Base-by-base conservation (phyloP, 2,113 vertebrate genomes). In the Cochlearius cochlearius region DNA sequence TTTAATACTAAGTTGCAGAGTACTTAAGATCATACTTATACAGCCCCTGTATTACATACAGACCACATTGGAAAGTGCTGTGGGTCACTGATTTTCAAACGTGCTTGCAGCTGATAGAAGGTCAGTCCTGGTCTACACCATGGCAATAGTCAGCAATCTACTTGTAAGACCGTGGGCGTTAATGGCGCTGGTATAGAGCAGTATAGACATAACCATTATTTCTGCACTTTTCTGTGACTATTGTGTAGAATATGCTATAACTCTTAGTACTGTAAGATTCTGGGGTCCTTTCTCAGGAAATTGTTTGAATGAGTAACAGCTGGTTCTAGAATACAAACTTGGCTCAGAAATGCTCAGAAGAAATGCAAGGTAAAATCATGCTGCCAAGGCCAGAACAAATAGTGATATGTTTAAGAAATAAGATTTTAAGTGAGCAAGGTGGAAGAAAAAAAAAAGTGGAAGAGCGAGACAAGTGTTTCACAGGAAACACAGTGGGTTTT, bases 111-210 rank as follows among this genome's bases (percentile, higher is more conserved):
- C 3, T 79, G n/a, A 16, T 21, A 39, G 15, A 58, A 39, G 34
- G 7, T 7, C 19, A 34, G 0, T 39, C 23, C 34, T 7, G 9
- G 20, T 30, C 9, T 11, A 17, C 10, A 4, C 12, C 18, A 22
- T 1, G 5, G 15, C 38, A 62, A 15, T 18, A 11, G 4, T 53
- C 36, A 71, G 10, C 41, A 63, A 23, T 26, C 29, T 39, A 7
- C 15, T 5, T 3, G 1, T 25, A 34, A 59, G 11, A 13, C 15
- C 6, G 0, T 27, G 34, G 39, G 22, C 43, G 0, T 26, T 73
- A 59, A 29, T 49, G 19, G 7, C 4, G 1, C 21, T 49, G 30
- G 2, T 62, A 12, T 21, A 53, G 50, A 49, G 9, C 14, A 25
- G 2, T 50, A 36, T 6, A 75, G 22, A 50, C 30, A 41, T 4